Evolutionary conservation across 1,140 invertebrate species (phyloP).

Genomic region (Drosophila pallidifrons): DNA sequence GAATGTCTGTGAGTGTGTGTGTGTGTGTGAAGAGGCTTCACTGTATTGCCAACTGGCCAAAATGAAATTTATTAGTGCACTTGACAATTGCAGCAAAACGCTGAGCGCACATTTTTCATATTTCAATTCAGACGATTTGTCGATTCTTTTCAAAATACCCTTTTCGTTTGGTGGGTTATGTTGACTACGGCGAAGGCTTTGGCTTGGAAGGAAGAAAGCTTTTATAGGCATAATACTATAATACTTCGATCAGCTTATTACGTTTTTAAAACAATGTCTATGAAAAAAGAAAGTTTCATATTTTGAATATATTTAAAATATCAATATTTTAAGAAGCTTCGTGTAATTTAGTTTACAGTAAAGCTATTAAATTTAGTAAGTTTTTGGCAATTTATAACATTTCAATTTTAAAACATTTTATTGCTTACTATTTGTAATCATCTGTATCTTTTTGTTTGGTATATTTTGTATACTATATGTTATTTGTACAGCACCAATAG

Average conservation of each 20-base stretch:
- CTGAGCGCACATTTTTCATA: constrained; percentile 80
- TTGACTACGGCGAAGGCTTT: background rate
- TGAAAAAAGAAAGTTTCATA: too few species aligned
- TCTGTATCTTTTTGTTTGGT: too few species aligned
- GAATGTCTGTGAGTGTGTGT: background rate
- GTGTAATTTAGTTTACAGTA: too few species aligned
- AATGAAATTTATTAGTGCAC: constrained; percentile 78
- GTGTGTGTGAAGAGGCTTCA: constrained; percentile 7
- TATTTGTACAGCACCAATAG: too few species aligned
- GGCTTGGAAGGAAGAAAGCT: background rate
- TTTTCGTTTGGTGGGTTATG: background rate
- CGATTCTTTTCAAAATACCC: constrained; percentile 31
- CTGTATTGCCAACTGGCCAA: constrained; percentile 48
- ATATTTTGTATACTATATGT: too few species aligned
- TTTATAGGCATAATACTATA: background rate
- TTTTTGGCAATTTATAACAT: too few species aligned
- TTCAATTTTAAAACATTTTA: too few species aligned
- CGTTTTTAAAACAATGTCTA: too few species aligned
- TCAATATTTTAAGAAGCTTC: too few species aligned
- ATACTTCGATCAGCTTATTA: background rate
- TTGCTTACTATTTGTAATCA: too few species aligned
- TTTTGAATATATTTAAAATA: too few species aligned
- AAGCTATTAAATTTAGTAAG: too few species aligned
- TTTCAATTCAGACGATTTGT: constrained; percentile 54
- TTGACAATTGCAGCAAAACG: constrained; percentile 74